Conservation (phyloP, 1,140 invertebrate genomes). For the Trichonephila inaurata region DNA sequence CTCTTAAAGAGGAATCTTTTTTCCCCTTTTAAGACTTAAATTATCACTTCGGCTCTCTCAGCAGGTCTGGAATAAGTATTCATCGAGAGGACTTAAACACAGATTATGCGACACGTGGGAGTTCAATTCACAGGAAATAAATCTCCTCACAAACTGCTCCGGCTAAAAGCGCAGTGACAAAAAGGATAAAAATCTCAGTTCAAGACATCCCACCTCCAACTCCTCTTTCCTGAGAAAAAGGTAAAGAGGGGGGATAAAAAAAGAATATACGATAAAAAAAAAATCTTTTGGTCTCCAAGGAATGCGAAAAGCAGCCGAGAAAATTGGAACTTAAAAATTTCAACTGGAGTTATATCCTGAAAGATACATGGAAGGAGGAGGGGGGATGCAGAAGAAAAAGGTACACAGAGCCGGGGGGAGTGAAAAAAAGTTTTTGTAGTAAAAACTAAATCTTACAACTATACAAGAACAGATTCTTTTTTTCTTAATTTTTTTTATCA, state of each 20-base stretch:
- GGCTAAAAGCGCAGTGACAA: conserved; percentile 22
- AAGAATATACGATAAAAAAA: background rate
- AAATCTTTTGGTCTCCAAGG: background rate
- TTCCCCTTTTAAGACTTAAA: background rate
- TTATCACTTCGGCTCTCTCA: background rate
- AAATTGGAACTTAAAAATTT: conserved; percentile 75
- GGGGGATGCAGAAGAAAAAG: background rate
- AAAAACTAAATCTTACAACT: conserved; percentile 71
- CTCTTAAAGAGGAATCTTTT: background rate
- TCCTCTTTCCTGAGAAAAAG: background rate
- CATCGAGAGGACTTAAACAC: conserved; percentile 35
- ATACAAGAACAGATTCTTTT: conserved; percentile 42
- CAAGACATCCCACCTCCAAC: background rate
- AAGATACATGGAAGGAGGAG: background rate
- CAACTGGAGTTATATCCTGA: conserved; percentile 36
- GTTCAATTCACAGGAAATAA: conserved; percentile 49
- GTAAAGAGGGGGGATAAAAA: background rate
- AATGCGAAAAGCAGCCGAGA: conserved; percentile 39
- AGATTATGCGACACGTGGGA: conserved; percentile 62
- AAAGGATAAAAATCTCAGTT: conserved; percentile 15
- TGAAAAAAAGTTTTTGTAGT: conserved; percentile 54
- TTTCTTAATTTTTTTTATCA: no score
- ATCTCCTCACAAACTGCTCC: conserved; percentile 36
- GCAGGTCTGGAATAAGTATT: background rate
- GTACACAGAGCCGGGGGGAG: background rate